Conservation (phyloP, 2,797 vertebrate species). For the Sphenodon punctatus region DNA sequence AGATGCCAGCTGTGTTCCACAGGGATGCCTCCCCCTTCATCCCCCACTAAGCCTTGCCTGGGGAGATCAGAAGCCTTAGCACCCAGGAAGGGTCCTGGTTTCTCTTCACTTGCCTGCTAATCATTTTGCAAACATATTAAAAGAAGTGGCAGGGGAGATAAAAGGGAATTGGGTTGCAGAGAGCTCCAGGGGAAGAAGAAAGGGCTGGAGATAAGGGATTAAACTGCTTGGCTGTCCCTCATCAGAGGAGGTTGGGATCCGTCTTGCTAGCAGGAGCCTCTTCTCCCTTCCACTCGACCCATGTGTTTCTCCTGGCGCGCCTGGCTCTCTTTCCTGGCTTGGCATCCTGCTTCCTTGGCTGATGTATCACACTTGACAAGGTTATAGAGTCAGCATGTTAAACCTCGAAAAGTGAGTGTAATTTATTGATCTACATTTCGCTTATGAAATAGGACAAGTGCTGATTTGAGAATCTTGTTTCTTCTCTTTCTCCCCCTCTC, state of each 20-base stretch:
- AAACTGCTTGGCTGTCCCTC: neutral
- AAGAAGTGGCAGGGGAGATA: neutral
- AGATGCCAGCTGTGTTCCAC: neutral
- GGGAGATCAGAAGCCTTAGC: neutral
- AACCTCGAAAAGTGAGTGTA: slow-evolving; percentile 51
- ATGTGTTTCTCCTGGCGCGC: neutral
- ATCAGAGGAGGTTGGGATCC: neutral
- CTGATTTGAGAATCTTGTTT: slow-evolving; percentile 57
- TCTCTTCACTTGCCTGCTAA: neutral
- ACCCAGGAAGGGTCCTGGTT: neutral
- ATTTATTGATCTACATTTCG: slow-evolving; percentile 62
- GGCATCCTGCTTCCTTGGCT: neutral
- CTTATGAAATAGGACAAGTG: slow-evolving; percentile 60
- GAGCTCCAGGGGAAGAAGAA: neutral
- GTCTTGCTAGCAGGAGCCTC: neutral
- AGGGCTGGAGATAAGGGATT: neutral
- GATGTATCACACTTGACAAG: slow-evolving; percentile 25
- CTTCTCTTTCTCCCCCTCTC: neutral
- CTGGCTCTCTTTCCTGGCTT: neutral
- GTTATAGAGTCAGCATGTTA: slow-evolving; percentile 54
- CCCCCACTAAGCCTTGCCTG: neutral
- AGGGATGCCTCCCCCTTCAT: neutral
- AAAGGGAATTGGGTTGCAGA: neutral
- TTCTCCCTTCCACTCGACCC: neutral
- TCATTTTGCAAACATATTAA: too few relatives aligned